A percentile compares a stretch with the other conserved stretches of the same genome.
Conservation (phyloP, 2,113 vertebrate species). For the Rhinogobius similis region DNA sequence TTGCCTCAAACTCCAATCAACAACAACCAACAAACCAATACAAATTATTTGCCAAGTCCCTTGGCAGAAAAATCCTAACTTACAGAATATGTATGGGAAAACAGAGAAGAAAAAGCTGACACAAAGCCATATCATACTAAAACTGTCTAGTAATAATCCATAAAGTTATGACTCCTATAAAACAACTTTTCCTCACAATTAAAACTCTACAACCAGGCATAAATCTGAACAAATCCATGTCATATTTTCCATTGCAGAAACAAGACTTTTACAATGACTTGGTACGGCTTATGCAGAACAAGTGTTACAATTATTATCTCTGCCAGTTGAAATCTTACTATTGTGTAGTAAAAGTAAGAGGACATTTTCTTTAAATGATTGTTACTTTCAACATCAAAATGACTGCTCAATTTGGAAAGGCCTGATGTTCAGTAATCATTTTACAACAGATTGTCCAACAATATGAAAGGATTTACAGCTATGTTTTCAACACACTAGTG, state of each 20-base stretch:
- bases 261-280: slow-evolving; percentile 14
- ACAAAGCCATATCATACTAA: neutral
- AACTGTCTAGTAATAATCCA: neutral
- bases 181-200: slow-evolving; percentile 9
- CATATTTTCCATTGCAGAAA: slow-evolving; percentile 54
- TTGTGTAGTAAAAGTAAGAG: slow-evolving; percentile 27
- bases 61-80: neutral
- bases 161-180: slow-evolving; percentile 6
- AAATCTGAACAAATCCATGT: slow-evolving; percentile 42
- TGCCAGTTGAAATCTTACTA: slow-evolving; percentile 49
- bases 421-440: neutral
- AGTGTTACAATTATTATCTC: slow-evolving; percentile 37
- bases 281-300: slow-evolving; percentile 30
- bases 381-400: neutral
- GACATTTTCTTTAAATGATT: slow-evolving; percentile 13
- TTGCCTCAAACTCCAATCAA: neutral
- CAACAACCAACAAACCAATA: neutral
- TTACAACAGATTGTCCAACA: slow-evolving; percentile 16
- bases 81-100: neutral
- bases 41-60: neutral
- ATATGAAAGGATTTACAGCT: slow-evolving; percentile 8
- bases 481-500: neutral
- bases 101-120: neutral
- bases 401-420: neutral
- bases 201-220: slow-evolving; percentile 24